Evolutionary conservation across 2,797 vertebrate species (phyloP).

Genomic region (Manis javanica): DNA sequence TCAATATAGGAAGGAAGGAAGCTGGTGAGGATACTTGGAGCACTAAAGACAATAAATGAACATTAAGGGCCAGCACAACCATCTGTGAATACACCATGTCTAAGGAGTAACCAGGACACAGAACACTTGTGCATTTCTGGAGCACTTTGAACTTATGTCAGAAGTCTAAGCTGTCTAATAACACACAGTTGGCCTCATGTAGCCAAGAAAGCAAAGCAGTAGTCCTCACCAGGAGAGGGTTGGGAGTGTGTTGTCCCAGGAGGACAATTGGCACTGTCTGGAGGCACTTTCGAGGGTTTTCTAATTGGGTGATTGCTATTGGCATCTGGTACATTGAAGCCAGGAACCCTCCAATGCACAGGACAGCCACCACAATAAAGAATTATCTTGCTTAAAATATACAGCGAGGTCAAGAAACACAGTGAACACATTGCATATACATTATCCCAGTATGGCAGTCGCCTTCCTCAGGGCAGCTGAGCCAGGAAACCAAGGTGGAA

Average conservation of each 20-base stretch:
- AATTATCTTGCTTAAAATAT: neutral
- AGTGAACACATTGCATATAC: neutral
- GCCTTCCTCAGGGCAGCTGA: neutral
- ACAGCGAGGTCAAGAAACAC: neutral
- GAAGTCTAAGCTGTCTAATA: neutral
- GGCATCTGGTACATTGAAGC: neutral
- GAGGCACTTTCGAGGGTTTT: neutral
- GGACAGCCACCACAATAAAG: neutral
- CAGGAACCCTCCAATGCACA: neutral
- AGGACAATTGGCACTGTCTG: neutral
- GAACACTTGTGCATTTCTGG: neutral
- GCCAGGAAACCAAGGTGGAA: neutral
- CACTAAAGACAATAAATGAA: neutral
- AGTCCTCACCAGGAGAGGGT: neutral
- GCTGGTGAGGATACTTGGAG: neutral
- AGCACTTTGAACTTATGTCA: neutral
- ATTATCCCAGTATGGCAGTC: neutral
- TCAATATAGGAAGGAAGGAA: neutral
- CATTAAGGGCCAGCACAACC: neutral
- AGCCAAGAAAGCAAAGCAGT: neutral
- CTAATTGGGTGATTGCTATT: neutral
- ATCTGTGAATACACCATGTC: neutral
- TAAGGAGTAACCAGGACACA: neutral
- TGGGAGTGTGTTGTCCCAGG: neutral
- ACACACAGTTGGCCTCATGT: neutral